Evolutionary conservation across 2,113 vertebrate species (phyloP).

Genomic region (Crotalus viridis): DNA sequence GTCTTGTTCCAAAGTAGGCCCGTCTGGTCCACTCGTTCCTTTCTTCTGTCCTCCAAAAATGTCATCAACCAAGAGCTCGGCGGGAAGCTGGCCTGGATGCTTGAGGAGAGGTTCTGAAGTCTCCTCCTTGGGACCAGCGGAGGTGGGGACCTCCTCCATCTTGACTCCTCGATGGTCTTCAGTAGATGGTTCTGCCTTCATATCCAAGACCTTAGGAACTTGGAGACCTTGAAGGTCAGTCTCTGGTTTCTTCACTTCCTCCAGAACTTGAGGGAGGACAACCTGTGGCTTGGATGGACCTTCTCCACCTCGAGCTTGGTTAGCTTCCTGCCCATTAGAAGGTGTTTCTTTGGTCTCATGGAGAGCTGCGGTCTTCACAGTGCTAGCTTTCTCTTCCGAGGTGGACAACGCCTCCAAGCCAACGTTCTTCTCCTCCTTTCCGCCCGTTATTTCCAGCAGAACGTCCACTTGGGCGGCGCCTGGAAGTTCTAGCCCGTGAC

Average conservation of each 20-base stretch:
- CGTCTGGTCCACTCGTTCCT: not conserved
- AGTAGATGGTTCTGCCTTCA: not conserved
- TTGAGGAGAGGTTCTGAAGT: fast-evolving
- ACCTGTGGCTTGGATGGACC: fast-evolving
- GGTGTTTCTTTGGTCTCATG: fast-evolving
- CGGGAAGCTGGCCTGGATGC: slow-evolving; percentile 29
- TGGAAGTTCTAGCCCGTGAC: not conserved
- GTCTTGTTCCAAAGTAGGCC: not conserved
- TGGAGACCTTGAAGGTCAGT: slow-evolving; percentile 12
- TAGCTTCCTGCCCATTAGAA: fast-evolving
- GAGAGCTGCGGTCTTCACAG: not conserved
- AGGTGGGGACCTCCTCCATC: fast-evolving
- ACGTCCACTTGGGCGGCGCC: not conserved
- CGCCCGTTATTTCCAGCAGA: not conserved
- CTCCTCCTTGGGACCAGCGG: not conserved
- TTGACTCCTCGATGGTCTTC: not conserved
- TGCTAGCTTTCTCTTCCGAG: not conserved
- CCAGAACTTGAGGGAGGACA: not conserved
- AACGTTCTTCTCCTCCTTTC: not conserved
- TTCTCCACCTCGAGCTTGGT: fast-evolving
- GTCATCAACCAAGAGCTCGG: not conserved
- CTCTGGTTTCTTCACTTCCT: not conserved
- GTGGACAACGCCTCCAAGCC: slow-evolving; percentile 1
- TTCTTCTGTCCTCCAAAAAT: fast-evolving
- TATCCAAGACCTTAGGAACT: not conserved